Percentiles rank a stretch among this genome's conserved stretches.
Evolutionary conservation across 64 coral and sea anemone species (phyloP).

Genomic region (Stichodactyla helianthus): DNA sequence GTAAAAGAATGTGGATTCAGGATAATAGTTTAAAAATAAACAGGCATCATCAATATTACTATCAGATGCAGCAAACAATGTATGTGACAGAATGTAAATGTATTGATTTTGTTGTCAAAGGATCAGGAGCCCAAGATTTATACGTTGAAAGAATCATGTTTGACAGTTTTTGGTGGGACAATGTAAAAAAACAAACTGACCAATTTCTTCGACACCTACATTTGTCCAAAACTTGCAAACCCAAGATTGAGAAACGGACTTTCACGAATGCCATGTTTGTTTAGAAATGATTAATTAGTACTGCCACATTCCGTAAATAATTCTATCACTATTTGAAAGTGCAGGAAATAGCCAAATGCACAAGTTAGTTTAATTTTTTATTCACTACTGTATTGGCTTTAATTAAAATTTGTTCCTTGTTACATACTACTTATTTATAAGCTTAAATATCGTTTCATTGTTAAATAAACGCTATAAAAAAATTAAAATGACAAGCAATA

Average conservation of each 20-base stretch:
- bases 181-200: neutral
- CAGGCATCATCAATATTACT: no score
- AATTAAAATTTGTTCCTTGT: neutral
- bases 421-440: no score
- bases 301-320: no score
- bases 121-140: neutral
- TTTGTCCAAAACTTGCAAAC: neutral
- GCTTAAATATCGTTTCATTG: no score
- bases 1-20: no score
- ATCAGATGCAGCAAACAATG: no score
- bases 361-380: neutral
- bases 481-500: no score
- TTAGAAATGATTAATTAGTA: neutral
- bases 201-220: neutral
- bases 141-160: neutral
- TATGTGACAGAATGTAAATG: conserved; percentile 45
- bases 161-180: neutral
- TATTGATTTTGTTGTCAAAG: conserved; percentile 46
- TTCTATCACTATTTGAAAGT: no score
- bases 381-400: neutral
- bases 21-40: no score
- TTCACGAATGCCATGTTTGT: neutral
- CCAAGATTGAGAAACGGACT: neutral
- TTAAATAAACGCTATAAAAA: no score
- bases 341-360: neutral